A percentile compares a stretch with the other conserved stretches of the same genome.
phyloP scores from a whole-genome alignment of 2,888 invertebrate species.

The Phymatocera aterrima region DNA sequence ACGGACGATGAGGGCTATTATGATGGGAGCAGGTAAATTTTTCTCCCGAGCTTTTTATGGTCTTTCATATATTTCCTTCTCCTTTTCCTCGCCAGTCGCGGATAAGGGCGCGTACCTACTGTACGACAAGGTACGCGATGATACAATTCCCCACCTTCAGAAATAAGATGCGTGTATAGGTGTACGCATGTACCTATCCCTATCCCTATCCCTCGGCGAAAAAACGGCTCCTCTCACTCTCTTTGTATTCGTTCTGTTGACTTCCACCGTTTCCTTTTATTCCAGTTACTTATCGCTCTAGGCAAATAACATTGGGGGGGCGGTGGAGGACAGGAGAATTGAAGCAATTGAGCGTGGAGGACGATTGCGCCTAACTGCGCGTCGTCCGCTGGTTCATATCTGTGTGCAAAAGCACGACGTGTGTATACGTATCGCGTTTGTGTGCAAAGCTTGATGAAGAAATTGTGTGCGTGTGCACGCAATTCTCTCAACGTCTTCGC shows the following conservation, averaged over 20 bases:
- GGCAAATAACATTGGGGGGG: constrained; percentile 57
- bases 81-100: no score
- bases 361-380: constrained; percentile 47
- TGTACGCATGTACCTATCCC: no score
- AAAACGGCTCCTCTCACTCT: not conserved
- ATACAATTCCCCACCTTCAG: not conserved
- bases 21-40: not conserved
- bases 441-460: not conserved
- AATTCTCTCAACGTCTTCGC: constrained; percentile 34
- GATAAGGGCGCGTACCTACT: not conserved
- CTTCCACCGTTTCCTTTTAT: constrained; percentile 59
- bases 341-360: constrained; percentile 48
- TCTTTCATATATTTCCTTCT: not conserved
- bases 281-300: constrained; percentile 62
- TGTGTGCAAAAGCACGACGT: constrained; percentile 33
- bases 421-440: constrained; percentile 28
- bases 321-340: constrained; percentile 23
- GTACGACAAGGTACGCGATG: not conserved
- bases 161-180: constrained; percentile 24
- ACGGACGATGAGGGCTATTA: not conserved
- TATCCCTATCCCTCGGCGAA: not conserved
- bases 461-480: constrained; percentile 41
- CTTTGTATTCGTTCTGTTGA: constrained; percentile 55
- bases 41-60: not conserved
- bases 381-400: constrained; percentile 34